These are phyloP conservation scores for Drosophila kanapiae DNA, from an alignment of 1,140 invertebrate genomes.

Conservation along the genomic window DNA sequence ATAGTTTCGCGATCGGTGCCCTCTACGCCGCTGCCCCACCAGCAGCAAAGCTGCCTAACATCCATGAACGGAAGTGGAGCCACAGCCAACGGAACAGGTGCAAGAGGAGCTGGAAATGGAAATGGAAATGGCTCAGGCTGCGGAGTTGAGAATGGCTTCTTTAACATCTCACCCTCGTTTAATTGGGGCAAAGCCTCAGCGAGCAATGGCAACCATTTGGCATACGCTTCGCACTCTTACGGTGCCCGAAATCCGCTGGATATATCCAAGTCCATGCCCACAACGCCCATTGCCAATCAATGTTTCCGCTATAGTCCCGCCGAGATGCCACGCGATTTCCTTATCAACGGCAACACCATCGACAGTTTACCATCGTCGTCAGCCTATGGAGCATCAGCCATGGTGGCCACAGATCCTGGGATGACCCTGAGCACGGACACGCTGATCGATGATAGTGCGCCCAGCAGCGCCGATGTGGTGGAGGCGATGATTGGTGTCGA, in stretches of 20 bases:
- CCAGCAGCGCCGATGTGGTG: conserved; percentile 65
- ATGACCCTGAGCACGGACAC: conserved; percentile 53
- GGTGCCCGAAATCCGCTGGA: conserved; percentile 62
- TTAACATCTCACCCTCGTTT: conserved; percentile 67
- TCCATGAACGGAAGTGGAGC: conserved; percentile 32
- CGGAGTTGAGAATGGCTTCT: conserved; percentile 60
- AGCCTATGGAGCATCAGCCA: conserved; percentile 42
- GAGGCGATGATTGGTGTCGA: conserved; percentile 74
- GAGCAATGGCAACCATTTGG: conserved; percentile 13
- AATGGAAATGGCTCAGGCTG: conserved; percentile 23
- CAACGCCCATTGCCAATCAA: conserved; percentile 86
- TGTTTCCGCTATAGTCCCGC: conserved; percentile 87
- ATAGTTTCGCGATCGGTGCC: conserved; percentile 88
- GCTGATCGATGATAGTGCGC: conserved; percentile 65
- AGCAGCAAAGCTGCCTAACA: conserved; percentile 45
- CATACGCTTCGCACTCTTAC: conserved; percentile 29
- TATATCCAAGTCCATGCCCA: conserved; percentile 88
- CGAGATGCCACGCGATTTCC: conserved; percentile 86
- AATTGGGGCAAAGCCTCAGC: conserved; percentile 62
- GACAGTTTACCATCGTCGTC: conserved; percentile 70
- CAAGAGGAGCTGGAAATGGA: neutral
- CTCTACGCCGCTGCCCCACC: conserved; percentile 87
- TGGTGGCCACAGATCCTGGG: conserved; percentile 33
- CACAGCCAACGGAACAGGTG: neutral
- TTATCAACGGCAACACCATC: conserved; percentile 88